Conservation (phyloP, 2,888 invertebrate genomes). For the Tipula vernalis region DNA sequence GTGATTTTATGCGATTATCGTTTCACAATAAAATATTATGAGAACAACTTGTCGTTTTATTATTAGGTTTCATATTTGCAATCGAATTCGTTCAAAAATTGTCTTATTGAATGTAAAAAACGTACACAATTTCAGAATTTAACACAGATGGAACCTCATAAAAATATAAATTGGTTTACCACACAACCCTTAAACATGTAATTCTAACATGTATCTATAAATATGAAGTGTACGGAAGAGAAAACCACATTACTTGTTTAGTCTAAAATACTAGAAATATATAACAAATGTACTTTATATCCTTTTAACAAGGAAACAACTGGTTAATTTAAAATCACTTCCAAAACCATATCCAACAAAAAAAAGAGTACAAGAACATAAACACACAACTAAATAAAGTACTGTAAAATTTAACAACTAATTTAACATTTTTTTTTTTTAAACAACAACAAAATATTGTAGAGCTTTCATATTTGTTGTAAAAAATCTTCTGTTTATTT, state of each 20-base stretch:
- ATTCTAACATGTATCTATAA: neutral
- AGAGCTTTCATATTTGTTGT: neutral
- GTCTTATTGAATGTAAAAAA: neutral
- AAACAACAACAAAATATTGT: neutral
- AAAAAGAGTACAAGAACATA: neutral
- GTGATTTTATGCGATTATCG: neutral
- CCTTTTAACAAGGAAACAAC: neutral
- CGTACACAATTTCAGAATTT: neutral
- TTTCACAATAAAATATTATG: neutral
- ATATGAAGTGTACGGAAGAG: neutral
- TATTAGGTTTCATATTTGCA: neutral
- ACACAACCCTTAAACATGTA: neutral
- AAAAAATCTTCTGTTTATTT: neutral
- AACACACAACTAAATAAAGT: neutral
- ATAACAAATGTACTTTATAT: neutral
- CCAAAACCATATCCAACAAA: neutral
- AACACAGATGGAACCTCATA: neutral
- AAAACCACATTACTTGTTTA: neutral
- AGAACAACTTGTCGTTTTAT: neutral
- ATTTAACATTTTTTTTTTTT: neutral
- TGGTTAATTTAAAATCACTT: slow-evolving; percentile 4
- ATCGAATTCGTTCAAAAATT: neutral
- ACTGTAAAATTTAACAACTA: neutral
- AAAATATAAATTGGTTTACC: neutral
- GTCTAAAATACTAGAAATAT: neutral